phyloP scores from a whole-genome alignment of 2,888 invertebrate genomes.

The Andricus curvator region DNA sequence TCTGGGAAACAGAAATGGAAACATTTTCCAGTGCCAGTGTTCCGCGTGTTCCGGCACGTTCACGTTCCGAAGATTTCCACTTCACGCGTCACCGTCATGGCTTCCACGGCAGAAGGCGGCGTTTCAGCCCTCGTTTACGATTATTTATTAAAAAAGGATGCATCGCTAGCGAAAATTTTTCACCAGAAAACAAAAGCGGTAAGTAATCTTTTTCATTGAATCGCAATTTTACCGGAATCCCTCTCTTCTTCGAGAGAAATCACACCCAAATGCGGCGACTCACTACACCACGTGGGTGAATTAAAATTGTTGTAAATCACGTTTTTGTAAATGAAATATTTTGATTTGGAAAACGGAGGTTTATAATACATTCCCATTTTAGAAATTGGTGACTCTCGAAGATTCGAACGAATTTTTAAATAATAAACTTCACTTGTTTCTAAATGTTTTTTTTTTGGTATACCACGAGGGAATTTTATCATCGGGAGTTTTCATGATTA shows the following conservation, averaged over 20 bases:
- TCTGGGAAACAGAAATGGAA: too few relatives aligned
- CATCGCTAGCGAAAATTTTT: slow-evolving; percentile 84
- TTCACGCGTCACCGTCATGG: slow-evolving; percentile 76
- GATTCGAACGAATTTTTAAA: neutral
- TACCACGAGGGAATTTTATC: neutral
- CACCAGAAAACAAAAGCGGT: slow-evolving; percentile 88
- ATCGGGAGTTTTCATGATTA: neutral
- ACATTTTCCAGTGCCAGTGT: too few relatives aligned
- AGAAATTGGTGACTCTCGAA: neutral
- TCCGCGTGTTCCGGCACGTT: slow-evolving; percentile 14
- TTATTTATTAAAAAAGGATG: slow-evolving; percentile 83
- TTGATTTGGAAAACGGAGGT: neutral
- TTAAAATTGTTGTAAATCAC: neutral
- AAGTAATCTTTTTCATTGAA: slow-evolving; percentile 77
- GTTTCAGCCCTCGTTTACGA: slow-evolving; percentile 83
- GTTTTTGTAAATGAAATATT: neutral
- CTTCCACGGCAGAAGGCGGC: slow-evolving; percentile 76
- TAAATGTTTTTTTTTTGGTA: neutral
- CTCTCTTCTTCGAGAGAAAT: slow-evolving; percentile 14
- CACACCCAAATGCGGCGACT: neutral
- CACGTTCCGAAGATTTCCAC: neutral
- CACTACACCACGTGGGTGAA: slow-evolving; percentile 64
- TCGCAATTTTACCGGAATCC: slow-evolving; percentile 8
- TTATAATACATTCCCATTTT: neutral
- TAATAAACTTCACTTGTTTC: neutral